Evolutionary conservation across 2,888 invertebrate genomes (phyloP), one percentile per base, ranked within the genome.

Genomic region (Caenorhabditis plicata): DNA sequence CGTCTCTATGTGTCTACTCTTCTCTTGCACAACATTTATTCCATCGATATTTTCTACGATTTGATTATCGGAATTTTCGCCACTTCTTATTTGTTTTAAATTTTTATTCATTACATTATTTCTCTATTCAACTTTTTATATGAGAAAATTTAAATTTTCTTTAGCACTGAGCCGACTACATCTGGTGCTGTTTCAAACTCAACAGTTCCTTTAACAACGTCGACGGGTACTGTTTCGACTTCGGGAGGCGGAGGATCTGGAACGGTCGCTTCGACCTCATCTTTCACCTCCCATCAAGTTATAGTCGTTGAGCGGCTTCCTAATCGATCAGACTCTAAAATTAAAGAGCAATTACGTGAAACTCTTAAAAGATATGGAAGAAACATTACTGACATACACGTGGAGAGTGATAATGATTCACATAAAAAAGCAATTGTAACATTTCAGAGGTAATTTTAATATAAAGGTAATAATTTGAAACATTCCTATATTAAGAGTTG

Each of bases 381-480:
- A 22, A 13, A 15, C 4, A 22, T 36, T 8, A 4, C 3, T 2
- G 46, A 35, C 19, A 25, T 46, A 8, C 2, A 7, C 2, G 26
- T 46, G 7, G 46, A 46, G n/a, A 19, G 11, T 7, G 46, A 46
- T 17, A 25, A 13, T 5, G 36, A 46, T 8, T 19, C 13, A 8
- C 4, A 13, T 15, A 33, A 15, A 36, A 3, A 19, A 17, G 46
- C 46, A 9, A 22, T 33, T 23, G 7, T 4, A 7, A 23, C 22
- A 36, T 46, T 46, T 35, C 33, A 36, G 20, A 46, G 26, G 46
- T 44, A 15, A 33, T 32, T 19, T 40, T 40, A 15, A 9, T 9
- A 8, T 7, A 7, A 13, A 15, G n/a, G 7, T 25, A 23, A 17
- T 40, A 7, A 15, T 8, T 9, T 23, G 3, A 35, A 35, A 35